Evolutionary conservation across 2,888 invertebrate species (phyloP), one percentile per base, ranked within the genome.

Genomic region (Oscheius sp.): DNA sequence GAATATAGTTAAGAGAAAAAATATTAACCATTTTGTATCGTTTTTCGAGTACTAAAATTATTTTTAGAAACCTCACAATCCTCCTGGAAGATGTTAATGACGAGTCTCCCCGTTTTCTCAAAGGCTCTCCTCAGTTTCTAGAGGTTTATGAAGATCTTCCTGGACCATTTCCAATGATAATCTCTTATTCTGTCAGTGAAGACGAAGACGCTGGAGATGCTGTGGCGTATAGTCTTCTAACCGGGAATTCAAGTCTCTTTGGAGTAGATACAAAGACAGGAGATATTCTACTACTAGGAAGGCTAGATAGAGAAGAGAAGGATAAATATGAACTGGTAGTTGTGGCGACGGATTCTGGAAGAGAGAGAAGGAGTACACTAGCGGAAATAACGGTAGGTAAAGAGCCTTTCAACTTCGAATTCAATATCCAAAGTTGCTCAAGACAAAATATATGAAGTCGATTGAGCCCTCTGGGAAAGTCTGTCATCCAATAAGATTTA

Each of bases 71-170:
- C 26, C 50, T 79, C 17, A 51, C 59, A 8, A 59, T 80, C 1
- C 32, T 65, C 1, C 44, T 81, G n/a, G 71, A 65, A 24, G 78
- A 80, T 57, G 75, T 73, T 32, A 81, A 80, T 51, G 80, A 80
- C 45, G 80, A 81, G 30, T n/a, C 62, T 1, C 80, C 80, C 0
- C 61, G 74, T 12, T 81, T 80, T 50, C 62, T 79, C 8, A 72
- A 72, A 12, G 80, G 79, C 8, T 70, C 72, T 36, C 66, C 71
- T 1, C 72, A 79, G n/a, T 24, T 68, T 54, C 41, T 76, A 4
- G 57, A 67, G 36, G 59, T 67, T 5, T 74, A 75, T 20, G 76
- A 74, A 36, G 68, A 68, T 26, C 33, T 64, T 0, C 41, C 54
- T 3, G 64, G 70, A 9, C 69, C 67, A 3, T 68, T 56, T 26